Conservation (phyloP, 2,888 invertebrate species). For the Platycheirus albimanus region DNA sequence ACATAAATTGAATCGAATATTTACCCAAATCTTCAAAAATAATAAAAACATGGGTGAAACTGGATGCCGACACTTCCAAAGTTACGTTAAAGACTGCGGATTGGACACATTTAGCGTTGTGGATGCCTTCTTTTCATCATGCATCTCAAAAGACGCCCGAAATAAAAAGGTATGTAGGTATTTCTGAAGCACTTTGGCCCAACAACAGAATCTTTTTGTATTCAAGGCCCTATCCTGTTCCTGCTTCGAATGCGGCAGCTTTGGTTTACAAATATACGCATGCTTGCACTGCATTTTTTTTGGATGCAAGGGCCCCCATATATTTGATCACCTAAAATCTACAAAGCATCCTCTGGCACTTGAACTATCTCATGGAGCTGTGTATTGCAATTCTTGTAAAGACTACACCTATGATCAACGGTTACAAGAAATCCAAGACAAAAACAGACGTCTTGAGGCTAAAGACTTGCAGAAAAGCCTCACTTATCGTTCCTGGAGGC, state of each 20-base stretch:
- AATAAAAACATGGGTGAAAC: constrained; percentile 78
- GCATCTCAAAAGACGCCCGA: constrained; percentile 90
- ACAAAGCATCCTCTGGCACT: constrained; percentile 93
- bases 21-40: not conserved
- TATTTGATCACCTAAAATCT: constrained; percentile 91
- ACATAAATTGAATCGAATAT: no score
- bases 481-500: constrained; percentile 90
- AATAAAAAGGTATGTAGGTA: constrained; percentile 91
- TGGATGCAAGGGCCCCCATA: constrained; percentile 94
- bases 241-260: constrained; percentile 91
- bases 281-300: constrained; percentile 96
- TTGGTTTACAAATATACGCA: constrained; percentile 91
- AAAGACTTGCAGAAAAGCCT: constrained; percentile 85
- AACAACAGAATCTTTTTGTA: no score
- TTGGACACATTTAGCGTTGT: constrained; percentile 85
- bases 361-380: constrained; percentile 93
- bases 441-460: constrained; percentile 84
- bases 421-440: constrained; percentile 84
- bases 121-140: constrained; percentile 93
- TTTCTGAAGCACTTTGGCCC: no score
- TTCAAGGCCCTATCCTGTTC: constrained; percentile 83
- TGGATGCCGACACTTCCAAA: constrained; percentile 82
- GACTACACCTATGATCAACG: constrained; percentile 96
- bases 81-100: constrained; percentile 81
- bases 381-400: constrained; percentile 94